Evolutionary conservation across 2,888 invertebrate genomes (phyloP).

Genomic region (Pristionchus arcanus): DNA sequence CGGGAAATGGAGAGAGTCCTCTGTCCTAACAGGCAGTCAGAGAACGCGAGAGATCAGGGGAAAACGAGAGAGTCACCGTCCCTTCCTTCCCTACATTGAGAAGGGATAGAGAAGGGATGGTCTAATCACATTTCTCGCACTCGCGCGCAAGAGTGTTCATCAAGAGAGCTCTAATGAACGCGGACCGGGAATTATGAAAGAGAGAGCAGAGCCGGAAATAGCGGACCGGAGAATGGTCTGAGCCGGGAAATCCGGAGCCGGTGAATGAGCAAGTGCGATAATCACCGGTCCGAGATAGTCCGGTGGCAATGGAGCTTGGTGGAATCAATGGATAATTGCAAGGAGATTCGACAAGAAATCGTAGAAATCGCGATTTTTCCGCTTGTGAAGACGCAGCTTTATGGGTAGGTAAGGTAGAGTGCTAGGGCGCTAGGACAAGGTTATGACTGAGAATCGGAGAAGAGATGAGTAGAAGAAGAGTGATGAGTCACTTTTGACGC

Average conservation of each 20-base stretch:
- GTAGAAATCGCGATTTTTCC: too few species aligned
- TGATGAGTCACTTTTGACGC: neutral
- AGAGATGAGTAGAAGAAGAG: neutral
- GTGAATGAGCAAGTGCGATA: slow-evolving; percentile 17
- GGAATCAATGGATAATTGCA: too few species aligned
- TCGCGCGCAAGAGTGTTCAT: neutral
- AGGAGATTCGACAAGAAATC: too few species aligned
- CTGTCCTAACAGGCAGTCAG: neutral
- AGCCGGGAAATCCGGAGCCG: slow-evolving; percentile 9
- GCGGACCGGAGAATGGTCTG: neutral
- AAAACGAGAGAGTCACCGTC: neutral
- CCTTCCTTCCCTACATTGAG: neutral
- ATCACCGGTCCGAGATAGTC: neutral
- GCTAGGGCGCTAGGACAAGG: neutral
- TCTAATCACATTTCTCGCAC: slow-evolving; percentile 22
- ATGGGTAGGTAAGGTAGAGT: neutral
- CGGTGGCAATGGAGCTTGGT: too few species aligned
- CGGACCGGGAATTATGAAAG: neutral
- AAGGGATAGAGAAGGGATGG: slow-evolving; percentile 4
- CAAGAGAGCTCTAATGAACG: slow-evolving; percentile 41
- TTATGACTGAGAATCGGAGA: too few species aligned
- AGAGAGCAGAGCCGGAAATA: slow-evolving; percentile 22
- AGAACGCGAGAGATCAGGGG: neutral
- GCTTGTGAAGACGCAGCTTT: too few species aligned
- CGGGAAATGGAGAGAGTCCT: neutral